Evolutionary conservation across 2,797 vertebrate genomes (phyloP).

Genomic region (Manis javanica): DNA sequence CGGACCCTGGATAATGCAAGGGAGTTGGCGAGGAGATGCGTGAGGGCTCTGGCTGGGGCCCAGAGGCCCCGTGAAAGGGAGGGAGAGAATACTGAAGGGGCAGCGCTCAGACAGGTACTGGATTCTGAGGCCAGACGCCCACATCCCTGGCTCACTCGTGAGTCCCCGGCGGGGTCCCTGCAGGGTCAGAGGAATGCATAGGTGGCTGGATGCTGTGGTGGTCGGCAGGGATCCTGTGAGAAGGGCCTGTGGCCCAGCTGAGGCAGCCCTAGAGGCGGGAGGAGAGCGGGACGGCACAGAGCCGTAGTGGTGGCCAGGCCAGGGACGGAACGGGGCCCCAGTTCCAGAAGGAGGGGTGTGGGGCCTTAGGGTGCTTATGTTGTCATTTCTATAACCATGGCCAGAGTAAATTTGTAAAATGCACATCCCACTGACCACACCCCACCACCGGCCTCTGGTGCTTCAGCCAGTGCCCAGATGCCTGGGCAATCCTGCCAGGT

Average conservation of each 20-base stretch:
- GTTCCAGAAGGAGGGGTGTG: neutral
- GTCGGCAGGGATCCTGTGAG: neutral
- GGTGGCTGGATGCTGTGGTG: neutral
- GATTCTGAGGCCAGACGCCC: neutral
- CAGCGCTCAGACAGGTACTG: neutral
- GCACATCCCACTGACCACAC: neutral
- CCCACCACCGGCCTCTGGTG: no score
- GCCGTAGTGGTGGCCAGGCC: neutral
- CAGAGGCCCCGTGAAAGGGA: neutral
- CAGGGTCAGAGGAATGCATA: neutral
- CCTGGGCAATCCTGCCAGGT: slow-evolving; percentile 66
- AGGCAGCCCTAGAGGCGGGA: neutral
- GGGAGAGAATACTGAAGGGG: neutral
- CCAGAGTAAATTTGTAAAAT: neutral
- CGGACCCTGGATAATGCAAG: neutral
- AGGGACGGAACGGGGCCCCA: neutral
- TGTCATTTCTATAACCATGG: neutral
- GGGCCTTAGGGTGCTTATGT: neutral
- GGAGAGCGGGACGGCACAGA: neutral
- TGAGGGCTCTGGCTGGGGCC: neutral
- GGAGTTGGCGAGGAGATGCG: neutral
- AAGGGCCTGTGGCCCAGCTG: neutral
- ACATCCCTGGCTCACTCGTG: neutral
- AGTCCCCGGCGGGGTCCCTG: neutral
- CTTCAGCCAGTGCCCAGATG: slow-evolving; percentile 52